phyloP scores from a whole-genome alignment of 2,888 invertebrate genomes.

The Thecocarcelia acutangulata region DNA sequence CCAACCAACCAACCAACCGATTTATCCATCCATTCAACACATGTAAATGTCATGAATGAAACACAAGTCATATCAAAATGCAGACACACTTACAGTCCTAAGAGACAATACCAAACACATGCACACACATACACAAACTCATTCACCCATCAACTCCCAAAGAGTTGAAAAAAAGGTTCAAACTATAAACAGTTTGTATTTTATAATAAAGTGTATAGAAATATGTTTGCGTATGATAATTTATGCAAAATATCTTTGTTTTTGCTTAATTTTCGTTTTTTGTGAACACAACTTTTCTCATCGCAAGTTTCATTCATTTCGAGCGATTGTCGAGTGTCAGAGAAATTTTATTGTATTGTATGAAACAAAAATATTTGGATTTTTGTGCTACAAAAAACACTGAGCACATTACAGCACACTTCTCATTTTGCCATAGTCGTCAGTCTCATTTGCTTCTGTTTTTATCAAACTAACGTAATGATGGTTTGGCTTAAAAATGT shows the following conservation, averaged over 20 bases:
- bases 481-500: slow-evolving; percentile 37
- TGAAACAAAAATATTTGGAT: slow-evolving; percentile 51
- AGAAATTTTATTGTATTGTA: slow-evolving; percentile 48
- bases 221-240: slow-evolving; percentile 47
- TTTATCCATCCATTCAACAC: slow-evolving; percentile 56
- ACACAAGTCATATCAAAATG: slow-evolving; percentile 58
- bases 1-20: slow-evolving; percentile 46
- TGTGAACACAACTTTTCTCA: slow-evolving; percentile 26
- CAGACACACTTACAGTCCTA: slow-evolving; percentile 48
- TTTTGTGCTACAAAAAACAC: slow-evolving; percentile 39
- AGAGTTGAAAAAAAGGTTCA: slow-evolving; percentile 38
- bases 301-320: neutral
- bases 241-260: slow-evolving; percentile 65
- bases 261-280: slow-evolving; percentile 48
- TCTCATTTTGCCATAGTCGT: slow-evolving; percentile 27
- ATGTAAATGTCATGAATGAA: slow-evolving; percentile 66
- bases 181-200: slow-evolving; percentile 44
- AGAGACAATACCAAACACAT: slow-evolving; percentile 15
- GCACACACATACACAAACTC: neutral
- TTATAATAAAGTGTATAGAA: slow-evolving; percentile 20
- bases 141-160: neutral
- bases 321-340: slow-evolving; percentile 49
- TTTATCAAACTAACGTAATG: slow-evolving; percentile 59
- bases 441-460: slow-evolving; percentile 32
- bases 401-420: slow-evolving; percentile 43